Percentiles rank a stretch among this genome's conserved stretches.
phyloP scores from a whole-genome alignment of 2,113 vertebrate species.

The Channa argus region DNA sequence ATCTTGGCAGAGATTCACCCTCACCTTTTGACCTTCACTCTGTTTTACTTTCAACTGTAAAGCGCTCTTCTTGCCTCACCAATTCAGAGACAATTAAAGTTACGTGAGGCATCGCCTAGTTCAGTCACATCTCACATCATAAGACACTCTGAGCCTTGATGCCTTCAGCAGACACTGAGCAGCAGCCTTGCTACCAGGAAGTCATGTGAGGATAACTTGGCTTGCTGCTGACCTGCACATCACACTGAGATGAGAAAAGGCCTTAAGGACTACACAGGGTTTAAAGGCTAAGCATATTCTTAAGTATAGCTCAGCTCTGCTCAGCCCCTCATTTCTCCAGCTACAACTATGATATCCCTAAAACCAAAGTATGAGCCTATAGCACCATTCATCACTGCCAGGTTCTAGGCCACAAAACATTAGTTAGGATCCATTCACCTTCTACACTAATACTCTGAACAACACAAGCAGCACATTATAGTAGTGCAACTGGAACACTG shows the following conservation, averaged over 20 bases:
- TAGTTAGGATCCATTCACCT: conserved; percentile 51
- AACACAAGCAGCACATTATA: conserved; percentile 3
- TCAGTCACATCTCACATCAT: conserved; percentile 13
- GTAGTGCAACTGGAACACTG: conserved; percentile 1
- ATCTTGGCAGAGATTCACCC: conserved; percentile 31
- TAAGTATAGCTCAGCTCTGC: conserved; percentile 40
- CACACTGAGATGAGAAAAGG: conserved; percentile 8
- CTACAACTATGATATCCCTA: conserved; percentile 53
- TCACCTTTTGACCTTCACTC: conserved; percentile 29
- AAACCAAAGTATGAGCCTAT: conserved; percentile 42
- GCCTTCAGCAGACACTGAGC: background rate
- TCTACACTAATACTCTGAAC: conserved; percentile 51
- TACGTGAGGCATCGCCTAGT: background rate
- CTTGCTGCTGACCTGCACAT: conserved; percentile 12
- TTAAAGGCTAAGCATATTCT: conserved; percentile 42
- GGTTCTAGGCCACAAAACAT: conserved; percentile 52
- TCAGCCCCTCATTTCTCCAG: conserved; percentile 44
- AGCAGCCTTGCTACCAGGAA: background rate
- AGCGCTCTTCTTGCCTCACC: background rate
- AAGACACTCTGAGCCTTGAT: conserved; percentile 12
- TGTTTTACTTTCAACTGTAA: conserved; percentile 1
- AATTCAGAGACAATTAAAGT: conserved; percentile 15
- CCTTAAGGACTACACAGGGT: conserved; percentile 8
- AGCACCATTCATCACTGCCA: conserved; percentile 78
- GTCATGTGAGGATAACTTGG: conserved; percentile 36